Percentiles rank a stretch among this genome's conserved stretches.
These are phyloP conservation scores for Microcebus murinus DNA, from an alignment of 2,113 vertebrate species.

Conservation along the genomic window DNA sequence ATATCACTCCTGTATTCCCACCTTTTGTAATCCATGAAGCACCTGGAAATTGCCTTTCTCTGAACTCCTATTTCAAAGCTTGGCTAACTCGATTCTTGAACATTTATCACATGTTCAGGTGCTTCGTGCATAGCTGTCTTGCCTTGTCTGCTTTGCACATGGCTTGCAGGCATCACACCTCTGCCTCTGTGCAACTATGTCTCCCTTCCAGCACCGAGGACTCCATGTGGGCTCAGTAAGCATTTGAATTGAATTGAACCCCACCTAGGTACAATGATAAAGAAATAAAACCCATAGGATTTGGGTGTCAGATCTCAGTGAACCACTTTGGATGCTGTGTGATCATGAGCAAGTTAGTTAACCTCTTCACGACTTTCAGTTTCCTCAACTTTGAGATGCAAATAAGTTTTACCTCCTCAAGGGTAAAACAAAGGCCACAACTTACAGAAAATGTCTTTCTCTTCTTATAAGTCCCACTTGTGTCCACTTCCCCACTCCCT, in stretches of 20 bases:
- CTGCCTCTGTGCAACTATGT: background rate
- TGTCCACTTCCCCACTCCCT: background rate
- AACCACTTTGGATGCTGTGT: background rate
- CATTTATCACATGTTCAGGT: background rate
- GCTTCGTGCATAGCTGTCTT: background rate
- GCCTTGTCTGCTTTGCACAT: background rate
- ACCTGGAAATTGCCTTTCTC: background rate
- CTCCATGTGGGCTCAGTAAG: background rate
- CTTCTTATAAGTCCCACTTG: background rate
- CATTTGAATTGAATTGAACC: background rate
- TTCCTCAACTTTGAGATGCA: slow-evolving; percentile 12
- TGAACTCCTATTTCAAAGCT: background rate
- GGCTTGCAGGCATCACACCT: background rate
- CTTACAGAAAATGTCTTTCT: background rate
- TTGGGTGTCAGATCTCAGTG: background rate
- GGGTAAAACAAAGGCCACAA: background rate
- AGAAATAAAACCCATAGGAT: background rate
- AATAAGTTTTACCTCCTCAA: background rate
- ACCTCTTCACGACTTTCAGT: background rate
- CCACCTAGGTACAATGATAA: background rate
- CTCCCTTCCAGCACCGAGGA: background rate
- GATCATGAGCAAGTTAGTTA: background rate
- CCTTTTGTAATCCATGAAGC: background rate
- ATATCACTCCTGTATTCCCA: background rate
- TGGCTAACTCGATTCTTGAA: background rate